Conservation (phyloP, 35 echinoderm and acorn worm genomes). For the Ophioderma brevispina region DNA sequence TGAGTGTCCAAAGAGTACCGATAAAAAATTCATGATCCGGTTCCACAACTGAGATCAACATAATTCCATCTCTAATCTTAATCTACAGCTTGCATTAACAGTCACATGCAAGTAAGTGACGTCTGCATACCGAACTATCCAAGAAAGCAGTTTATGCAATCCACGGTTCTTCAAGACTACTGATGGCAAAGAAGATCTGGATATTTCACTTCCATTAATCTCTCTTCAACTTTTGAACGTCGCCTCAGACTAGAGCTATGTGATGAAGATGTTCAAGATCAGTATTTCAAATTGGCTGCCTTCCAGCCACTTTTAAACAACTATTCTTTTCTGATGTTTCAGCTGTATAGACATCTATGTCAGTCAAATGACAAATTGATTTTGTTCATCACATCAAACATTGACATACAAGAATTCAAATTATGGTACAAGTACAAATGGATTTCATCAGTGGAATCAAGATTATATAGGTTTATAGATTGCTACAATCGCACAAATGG, state of each 20-base stretch:
- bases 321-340: no score
- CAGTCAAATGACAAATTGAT: no score
- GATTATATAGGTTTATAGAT: no score
- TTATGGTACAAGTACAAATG: no score
- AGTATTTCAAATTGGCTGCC: not conserved
- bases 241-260: constrained; percentile 91
- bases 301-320: no score
- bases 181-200: constrained; percentile 79
- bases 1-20: not conserved
- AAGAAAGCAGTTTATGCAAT: constrained; percentile 88
- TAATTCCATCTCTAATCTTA: not conserved
- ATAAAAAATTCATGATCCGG: not conserved
- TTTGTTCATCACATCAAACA: no score
- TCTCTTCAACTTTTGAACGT: constrained; percentile 96
- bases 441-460: no score
- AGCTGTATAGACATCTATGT: no score
- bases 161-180: constrained; percentile 88
- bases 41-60: not conserved
- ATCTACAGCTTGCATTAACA: not conserved
- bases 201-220: constrained; percentile 97
- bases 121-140: no score
- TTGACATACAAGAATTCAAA: no score
- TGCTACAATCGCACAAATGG: no score
- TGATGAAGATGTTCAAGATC: constrained; percentile 98
- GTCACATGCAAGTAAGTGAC: no score